These are phyloP conservation scores for Peromyscus maniculatus DNA, from an alignment of 2,113 vertebrate species.

Conservation along the genomic window DNA sequence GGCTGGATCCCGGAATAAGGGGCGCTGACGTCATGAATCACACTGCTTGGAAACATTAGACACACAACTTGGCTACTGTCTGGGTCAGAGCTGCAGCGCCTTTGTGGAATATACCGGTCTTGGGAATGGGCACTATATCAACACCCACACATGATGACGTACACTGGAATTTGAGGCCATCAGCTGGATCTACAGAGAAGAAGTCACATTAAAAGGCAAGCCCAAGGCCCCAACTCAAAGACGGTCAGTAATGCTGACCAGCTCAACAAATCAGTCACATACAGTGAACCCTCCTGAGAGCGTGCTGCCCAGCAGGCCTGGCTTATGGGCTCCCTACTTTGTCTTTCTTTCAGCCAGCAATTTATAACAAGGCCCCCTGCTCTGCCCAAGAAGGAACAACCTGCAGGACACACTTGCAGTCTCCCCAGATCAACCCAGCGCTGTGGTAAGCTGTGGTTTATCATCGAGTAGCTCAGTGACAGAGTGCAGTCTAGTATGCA, in stretches of 20 bases:
- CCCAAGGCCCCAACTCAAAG: background rate
- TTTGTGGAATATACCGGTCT: background rate
- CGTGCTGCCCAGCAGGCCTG: too few species aligned
- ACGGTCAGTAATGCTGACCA: background rate
- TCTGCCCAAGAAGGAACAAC: background rate
- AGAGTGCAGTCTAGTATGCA: background rate
- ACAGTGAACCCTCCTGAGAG: rapidly evolving
- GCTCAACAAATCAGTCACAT: background rate
- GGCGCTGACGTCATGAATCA: rapidly evolving
- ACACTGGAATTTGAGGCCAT: background rate
- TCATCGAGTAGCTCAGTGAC: background rate
- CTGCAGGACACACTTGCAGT: rapidly evolving
- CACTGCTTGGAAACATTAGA: background rate
- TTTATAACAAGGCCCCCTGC: background rate
- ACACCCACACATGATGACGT: rapidly evolving
- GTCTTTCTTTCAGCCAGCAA: background rate
- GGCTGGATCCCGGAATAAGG: rapidly evolving
- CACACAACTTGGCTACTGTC: background rate
- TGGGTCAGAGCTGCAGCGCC: background rate
- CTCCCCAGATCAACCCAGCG: rapidly evolving
- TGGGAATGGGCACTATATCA: background rate
- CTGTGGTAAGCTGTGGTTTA: rapidly evolving
- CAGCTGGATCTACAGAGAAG: background rate
- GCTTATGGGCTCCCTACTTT: background rate
- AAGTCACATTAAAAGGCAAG: background rate